These are phyloP conservation scores for Mormyrops boulengeri DNA, from an alignment of 2,797 vertebrate genomes.

Conservation along the genomic window DNA sequence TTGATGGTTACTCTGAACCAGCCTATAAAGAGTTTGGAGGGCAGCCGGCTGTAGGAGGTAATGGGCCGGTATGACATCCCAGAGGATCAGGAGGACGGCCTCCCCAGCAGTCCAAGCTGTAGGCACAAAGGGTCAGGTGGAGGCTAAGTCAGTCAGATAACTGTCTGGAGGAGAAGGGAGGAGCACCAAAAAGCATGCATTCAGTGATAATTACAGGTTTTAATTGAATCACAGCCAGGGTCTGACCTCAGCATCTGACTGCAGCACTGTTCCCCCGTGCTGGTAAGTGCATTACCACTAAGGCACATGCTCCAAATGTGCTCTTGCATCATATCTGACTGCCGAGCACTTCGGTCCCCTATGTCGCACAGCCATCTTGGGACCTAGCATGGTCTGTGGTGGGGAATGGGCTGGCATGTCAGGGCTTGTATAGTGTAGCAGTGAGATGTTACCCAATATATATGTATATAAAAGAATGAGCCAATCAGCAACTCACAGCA, in stretches of 20 bases:
- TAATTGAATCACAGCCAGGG: constrained; percentile 63
- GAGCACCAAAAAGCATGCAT: constrained; percentile 46
- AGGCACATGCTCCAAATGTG: not conserved
- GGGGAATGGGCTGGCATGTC: not conserved
- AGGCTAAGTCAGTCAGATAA: constrained; percentile 34
- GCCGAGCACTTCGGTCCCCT: not conserved
- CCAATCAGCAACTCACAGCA: not conserved
- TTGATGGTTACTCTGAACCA: not conserved
- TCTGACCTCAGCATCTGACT: constrained; percentile 47
- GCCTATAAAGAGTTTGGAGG: not conserved
- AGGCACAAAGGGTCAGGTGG: constrained; percentile 5
- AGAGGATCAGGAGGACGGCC: constrained; percentile 17
- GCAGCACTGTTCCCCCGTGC: constrained; percentile 41
- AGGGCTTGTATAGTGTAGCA: not conserved
- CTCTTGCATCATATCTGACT: constrained; percentile 6
- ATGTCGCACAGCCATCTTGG: constrained; percentile 22
- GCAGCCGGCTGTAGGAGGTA: not conserved
- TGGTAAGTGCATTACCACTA: constrained; percentile 40
- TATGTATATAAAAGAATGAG: not conserved
- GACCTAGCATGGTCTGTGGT: not conserved
- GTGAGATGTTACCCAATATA: not conserved
- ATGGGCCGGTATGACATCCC: not conserved
- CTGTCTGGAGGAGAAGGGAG: constrained; percentile 34
- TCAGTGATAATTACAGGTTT: constrained; percentile 66
- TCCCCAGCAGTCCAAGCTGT: constrained; percentile 19